Evolutionary conservation across 2,888 invertebrate species (phyloP), one percentile per base, ranked within the genome.

Genomic region (Tetranychus piercei): DNA sequence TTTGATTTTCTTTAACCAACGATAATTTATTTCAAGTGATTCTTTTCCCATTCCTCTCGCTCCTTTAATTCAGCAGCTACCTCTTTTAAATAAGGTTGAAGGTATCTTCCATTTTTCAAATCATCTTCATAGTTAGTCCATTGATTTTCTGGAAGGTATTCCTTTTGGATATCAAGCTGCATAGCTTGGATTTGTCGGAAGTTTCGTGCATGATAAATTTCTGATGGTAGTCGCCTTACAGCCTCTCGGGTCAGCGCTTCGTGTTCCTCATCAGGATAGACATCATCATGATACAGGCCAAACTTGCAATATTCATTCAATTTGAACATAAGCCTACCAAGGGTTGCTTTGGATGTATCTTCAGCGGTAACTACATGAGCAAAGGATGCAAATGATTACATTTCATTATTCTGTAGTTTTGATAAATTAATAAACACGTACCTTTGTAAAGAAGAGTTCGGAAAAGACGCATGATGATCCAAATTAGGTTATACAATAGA

Each of bases 271-370:
- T 72, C 43, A 20, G 55, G 70, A 45, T 69, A n/a, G 1, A 77
- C 18, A 43, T 77, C 77, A 67, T 77, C 76, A 45, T 73, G 72
- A 43, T 77, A 77, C 15, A 77, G 22, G n/a, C 77, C 77, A 44
- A 18, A 73, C 11, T 44, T 43, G 22, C 65, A n/a, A 34, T 73
- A 73, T 20, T 44, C 44, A 43, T 71, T 71, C 20, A 44, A n/a
- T 71, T 71, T 71, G 44, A 71, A 71, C 18, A 44, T 71, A 23
- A 69, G 11, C 6, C 11, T 22, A 18, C 69, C 34, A 23, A 69
- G n/a, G 18, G 22, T 23, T 23, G 11, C 8, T 7, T 55, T 55
- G 55, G 55, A 55, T 6, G 34, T 69, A 5, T 69, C 69, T 69
- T 69, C 55, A 55, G 11, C 55, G 15, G 55, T 55, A 55, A 55